Conservation (phyloP, 2,888 invertebrate genomes). For the Tetanocera ferruginea region DNA sequence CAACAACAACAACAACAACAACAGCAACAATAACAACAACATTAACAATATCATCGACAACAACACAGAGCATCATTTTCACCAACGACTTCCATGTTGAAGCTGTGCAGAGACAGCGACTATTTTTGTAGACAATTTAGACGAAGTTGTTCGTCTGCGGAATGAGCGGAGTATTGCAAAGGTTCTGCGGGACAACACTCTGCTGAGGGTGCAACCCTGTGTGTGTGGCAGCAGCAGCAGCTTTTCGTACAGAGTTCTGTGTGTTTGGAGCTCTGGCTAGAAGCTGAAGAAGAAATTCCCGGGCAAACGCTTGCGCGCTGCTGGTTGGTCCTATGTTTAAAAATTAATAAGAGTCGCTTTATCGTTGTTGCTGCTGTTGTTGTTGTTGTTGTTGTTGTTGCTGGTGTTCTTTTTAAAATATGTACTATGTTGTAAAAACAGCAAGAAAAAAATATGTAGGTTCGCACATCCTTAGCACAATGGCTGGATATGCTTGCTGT, state of each 20-base stretch:
- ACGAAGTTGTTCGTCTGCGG: background rate
- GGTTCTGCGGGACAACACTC: background rate
- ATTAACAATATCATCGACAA: conserved; percentile 22
- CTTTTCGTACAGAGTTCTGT: background rate
- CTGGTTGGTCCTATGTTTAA: conserved; percentile 51
- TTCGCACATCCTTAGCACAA: conserved; percentile 1
- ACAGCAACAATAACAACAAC: conserved; percentile 12
- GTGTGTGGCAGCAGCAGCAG: background rate
- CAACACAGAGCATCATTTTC: conserved; percentile 14
- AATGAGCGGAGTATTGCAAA: background rate
- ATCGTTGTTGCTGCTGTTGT: background rate
- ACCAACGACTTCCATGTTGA: conserved; percentile 15
- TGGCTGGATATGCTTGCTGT: background rate
- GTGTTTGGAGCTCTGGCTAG: conserved; percentile 28
- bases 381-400: background rate
- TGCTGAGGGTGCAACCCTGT: background rate
- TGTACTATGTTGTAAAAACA: background rate
- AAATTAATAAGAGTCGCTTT: conserved; percentile 63
- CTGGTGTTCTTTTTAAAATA: conserved; percentile 30
- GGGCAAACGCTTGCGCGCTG: conserved; percentile 70
- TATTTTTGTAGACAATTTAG: background rate
- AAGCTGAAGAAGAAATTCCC: conserved; percentile 61
- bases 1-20: conserved; percentile 27
- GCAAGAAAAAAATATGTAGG: background rate
- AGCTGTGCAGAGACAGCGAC: background rate